Base-by-base conservation (phyloP, 2,797 vertebrate species). In the Novumbra hubbsi region DNA sequence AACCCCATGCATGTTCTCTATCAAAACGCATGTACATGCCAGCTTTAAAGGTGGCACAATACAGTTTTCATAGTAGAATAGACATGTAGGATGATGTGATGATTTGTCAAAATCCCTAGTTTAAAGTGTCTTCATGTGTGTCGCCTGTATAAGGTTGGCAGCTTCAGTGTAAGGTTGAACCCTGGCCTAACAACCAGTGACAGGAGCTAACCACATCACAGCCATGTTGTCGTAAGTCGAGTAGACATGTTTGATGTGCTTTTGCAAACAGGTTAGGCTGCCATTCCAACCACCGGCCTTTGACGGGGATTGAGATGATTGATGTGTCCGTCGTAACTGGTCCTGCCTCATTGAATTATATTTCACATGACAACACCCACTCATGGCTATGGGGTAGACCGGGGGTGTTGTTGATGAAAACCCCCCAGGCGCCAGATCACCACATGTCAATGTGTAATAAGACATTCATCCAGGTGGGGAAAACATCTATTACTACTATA, bases 301-400 rank as follows among this genome's bases (percentile, higher is more conserved):
- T 55, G 50, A 30, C n/a, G 1, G 27, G 12, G 60, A 12, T 63
- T 28, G 21, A 48, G 67, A 69, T 50, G 67, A 69, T 50, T 50
- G 67, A 69, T 50, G 45, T 28, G 21, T 69, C 24, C 24, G 7
- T 55, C 52, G 21, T 55, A 55, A 6, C 67, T 45, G 49, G 21
- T 69, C 67, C 1, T 69, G 45, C 45, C 24, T 50, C 45, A 69
- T 69, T 68, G 67, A 12, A 68, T 68, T 38, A 70, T 11, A 57
- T 55, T 55, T 32, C 49, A 70, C 69, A 57, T 34, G 69, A 55
- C 17, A 32, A 70, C 8, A 34, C 45, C 14, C 17, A 70, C 45
- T 52, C 50, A 34, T 27, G 45, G 15, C 21, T 48, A 15, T 69
- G 27, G 27, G 16, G 67, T 21, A 69, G 12, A 69, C 67, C 67